Evolutionary conservation across 2,113 vertebrate species (phyloP), one percentile per base, ranked within the genome.

Genomic region (Cranoglanis bouderius): DNA sequence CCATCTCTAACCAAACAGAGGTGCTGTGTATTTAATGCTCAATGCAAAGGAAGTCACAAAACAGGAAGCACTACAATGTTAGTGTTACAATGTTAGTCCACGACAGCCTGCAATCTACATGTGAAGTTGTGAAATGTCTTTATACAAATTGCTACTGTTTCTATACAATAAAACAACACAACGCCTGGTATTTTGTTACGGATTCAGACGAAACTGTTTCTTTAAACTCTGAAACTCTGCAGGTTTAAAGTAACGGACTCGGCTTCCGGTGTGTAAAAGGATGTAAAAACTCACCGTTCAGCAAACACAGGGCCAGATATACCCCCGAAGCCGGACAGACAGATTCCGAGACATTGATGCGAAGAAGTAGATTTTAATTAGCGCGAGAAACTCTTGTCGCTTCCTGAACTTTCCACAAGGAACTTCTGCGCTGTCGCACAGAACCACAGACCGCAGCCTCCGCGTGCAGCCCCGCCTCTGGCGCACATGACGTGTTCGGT

Each of bases 11-110:
- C 3, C 29, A 29, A 32, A 29, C 21, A 63, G 61, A 26, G 7
- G 61, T 24, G 57, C 6, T 59, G 6, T 74, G 21, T 0, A 74
- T 18, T 24, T 21, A 18, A 18, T 55, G 7, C 12, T 83, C 78
- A 46, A 87, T 80, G 87, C 88, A 94, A 89, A 93, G 93, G 93
- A 94, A 94, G 93, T 91, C 85, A 77, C 13, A 92, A 94, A 93
- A 90, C 94, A 95, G 94, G 95, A 95, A 95, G 93, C 89, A 90
- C 1, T 59, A 18, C n/a, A n/a, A n/a, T n/a, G n/a, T n/a, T n/a
- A n/a, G n/a, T n/a, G n/a, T n/a, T n/a, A n/a, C n/a, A n/a, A 49
- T 67, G 49, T 57, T 70, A 61, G 65, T 4, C 35, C 53, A n/a
- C 80, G 2, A 75, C 5, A 21, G 4, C 53, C 61, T 59, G n/a